Conservation (phyloP, 2,797 vertebrate genomes). For the Girardinus metallicus region DNA sequence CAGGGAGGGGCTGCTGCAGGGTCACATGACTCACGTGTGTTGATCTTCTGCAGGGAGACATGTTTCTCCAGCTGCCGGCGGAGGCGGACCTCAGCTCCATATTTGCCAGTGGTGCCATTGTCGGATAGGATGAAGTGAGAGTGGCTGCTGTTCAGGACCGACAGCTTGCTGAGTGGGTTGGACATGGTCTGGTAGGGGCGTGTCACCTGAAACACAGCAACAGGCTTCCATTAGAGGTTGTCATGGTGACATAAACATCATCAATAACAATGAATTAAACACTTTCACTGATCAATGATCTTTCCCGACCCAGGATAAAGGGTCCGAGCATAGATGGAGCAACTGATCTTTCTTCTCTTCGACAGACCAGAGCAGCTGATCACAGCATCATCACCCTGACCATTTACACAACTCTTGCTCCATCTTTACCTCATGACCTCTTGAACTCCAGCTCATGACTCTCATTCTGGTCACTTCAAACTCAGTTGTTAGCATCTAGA, state of each 20-base stretch:
- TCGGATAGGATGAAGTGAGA: slow-evolving; percentile 96
- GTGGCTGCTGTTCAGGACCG: slow-evolving; percentile 91
- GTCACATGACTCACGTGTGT: slow-evolving; percentile 87
- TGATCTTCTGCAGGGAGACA: slow-evolving; percentile 97
- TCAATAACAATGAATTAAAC: background rate
- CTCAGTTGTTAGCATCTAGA: background rate
- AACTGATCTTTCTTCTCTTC: background rate
- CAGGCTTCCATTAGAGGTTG: too few species aligned
- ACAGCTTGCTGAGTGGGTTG: slow-evolving; percentile 92
- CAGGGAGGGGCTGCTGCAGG: background rate
- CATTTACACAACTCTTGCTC: too few species aligned
- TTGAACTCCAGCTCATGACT: background rate
- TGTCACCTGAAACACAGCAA: slow-evolving; percentile 81
- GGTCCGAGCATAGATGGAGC: background rate
- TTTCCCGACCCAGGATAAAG: background rate
- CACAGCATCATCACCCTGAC: too few species aligned
- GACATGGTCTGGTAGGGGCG: slow-evolving; percentile 95
- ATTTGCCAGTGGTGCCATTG: slow-evolving; percentile 92
- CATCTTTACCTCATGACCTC: background rate
- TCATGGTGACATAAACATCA: background rate
- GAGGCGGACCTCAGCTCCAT: slow-evolving; percentile 91
- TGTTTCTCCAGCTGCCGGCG: slow-evolving; percentile 95
- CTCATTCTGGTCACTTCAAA: background rate
- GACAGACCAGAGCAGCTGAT: too few species aligned
- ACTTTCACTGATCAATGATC: background rate